Evolutionary conservation across 2,113 vertebrate species (phyloP), one percentile per base, ranked within the genome.

Genomic region (Heterotis niloticus): DNA sequence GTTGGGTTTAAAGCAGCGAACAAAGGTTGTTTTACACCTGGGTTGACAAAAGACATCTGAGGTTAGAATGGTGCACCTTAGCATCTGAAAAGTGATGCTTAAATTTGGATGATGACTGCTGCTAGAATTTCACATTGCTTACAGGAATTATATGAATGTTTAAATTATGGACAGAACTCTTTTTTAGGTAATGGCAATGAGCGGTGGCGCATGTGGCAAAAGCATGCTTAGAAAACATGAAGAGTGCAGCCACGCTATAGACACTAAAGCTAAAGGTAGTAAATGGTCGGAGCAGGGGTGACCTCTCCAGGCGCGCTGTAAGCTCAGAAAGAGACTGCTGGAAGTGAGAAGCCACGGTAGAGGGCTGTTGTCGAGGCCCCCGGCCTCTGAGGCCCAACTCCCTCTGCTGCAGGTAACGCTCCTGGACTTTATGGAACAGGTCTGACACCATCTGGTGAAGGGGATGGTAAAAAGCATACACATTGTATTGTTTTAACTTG

Each of bases 1-100:
- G 82, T 96, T 97, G 78, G 96, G 94, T 73, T 88, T 91, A 87
- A 99, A 89, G 84, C 96, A 99, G 5, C 92, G 92, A 82, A 99
- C 88, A 75, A 95, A 94, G 52, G 89, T 94, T 28, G 92, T 82
- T 64, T 90, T 94, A 85, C 94, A 95, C 84, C 96, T 98, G 83
- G 69, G 80, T 79, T 34, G n/a, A 16, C 80, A 24, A 86, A 9
- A 82, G 13, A 66, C 59, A 76, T 73, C 51, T 44, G 14, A 62
- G 20, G 4, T 14, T 62, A 20, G 20, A 17, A 62, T 4, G 20
- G 20, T 20, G 7, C 20, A 17, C 14, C 17, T 59, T 17, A 17
- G 60, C 5, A 4, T 62, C 20, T 20, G 20, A 17, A 62, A 17
- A 62, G 20, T 10, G 60, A 3, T 10, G 60, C 20, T 17, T 62